Percentiles rank a stretch among this genome's conserved stretches.
These are phyloP conservation scores for Diadumene lineata DNA, from an alignment of 92 coral and sea anemone species.

Conservation along the genomic window DNA sequence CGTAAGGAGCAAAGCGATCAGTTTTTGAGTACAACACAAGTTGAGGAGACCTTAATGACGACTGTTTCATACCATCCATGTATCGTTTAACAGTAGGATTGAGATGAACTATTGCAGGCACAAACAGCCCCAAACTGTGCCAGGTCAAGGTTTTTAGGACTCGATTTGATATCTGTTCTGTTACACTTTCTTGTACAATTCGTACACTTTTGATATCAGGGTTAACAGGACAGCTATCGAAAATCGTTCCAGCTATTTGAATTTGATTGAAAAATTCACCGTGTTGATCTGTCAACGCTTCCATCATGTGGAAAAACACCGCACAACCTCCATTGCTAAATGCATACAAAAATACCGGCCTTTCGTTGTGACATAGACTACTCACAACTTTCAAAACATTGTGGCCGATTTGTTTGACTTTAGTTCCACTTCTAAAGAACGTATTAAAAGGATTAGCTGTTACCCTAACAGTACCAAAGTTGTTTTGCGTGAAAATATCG, in stretches of 20 bases:
- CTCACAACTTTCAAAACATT: conserved; percentile 52
- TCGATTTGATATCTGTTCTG: conserved; percentile 64
- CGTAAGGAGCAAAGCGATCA: conserved; percentile 70
- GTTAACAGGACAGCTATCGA: conserved; percentile 83
- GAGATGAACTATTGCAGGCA: conserved; percentile 61
- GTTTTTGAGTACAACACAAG: conserved; percentile 78
- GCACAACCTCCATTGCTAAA: conserved; percentile 77
- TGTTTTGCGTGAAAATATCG: conserved; percentile 72
- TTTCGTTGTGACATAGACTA: conserved; percentile 43
- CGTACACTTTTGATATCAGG: conserved; percentile 71
- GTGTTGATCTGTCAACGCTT: conserved; percentile 55
- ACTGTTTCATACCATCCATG: conserved; percentile 47
- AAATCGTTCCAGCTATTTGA: conserved; percentile 78
- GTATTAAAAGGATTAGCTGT: conserved; percentile 84
- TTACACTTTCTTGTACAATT: conserved; percentile 67
- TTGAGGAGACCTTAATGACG: conserved; percentile 60
- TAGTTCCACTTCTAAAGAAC: conserved; percentile 55
- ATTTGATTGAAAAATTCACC: conserved; percentile 44
- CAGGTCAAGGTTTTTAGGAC: conserved; percentile 49
- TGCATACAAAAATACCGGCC: conserved; percentile 62
- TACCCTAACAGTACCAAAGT: conserved; percentile 68
- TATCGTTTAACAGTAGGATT: conserved; percentile 59
- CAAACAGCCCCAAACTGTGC: conserved; percentile 48
- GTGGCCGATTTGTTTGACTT: conserved; percentile 65
- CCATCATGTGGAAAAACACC: conserved; percentile 63